phyloP scores from a whole-genome alignment of 2,797 vertebrate genomes.

The Urosaurus nigricauda region DNA sequence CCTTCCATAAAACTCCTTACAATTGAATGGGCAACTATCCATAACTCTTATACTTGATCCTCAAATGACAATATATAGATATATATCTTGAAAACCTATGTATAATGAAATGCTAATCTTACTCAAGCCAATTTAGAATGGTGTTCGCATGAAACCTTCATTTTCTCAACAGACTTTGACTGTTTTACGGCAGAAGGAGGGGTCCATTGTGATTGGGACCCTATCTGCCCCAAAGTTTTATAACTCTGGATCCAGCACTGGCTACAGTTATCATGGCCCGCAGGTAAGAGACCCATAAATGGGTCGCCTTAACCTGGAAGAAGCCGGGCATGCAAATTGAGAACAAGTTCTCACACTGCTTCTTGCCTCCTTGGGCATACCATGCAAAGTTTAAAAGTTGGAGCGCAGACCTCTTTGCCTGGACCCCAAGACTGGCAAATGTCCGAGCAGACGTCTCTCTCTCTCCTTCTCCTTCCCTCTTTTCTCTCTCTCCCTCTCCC shows the following conservation, averaged over 20 bases:
- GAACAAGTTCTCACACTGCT: neutral
- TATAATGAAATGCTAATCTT: neutral
- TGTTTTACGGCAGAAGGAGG: neutral
- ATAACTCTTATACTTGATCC: slow-evolving; percentile 46
- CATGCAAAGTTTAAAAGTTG: neutral
- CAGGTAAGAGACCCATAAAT: slow-evolving; percentile 13
- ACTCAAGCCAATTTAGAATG: slow-evolving; percentile 65
- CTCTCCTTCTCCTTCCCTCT: neutral
- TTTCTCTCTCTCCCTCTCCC: too few species aligned
- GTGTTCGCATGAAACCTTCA: slow-evolving; percentile 46
- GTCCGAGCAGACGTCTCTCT: neutral
- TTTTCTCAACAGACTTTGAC: slow-evolving; percentile 19
- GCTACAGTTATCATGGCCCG: neutral
- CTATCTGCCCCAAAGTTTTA: slow-evolving; percentile 7
- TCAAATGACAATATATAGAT: neutral
- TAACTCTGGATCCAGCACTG: neutral
- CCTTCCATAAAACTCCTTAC: slow-evolving; percentile 33
- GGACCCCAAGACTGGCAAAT: neutral
- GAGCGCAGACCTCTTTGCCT: neutral
- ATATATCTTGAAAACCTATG: neutral
- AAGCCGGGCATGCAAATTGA: neutral
- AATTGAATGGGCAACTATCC: neutral
- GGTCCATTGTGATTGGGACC: neutral
- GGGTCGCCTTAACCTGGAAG: neutral
- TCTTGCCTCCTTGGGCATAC: slow-evolving; percentile 3